These are phyloP conservation scores for Pharmacophagus antenor DNA, from an alignment of 2,888 invertebrate genomes.

Conservation along the genomic window DNA sequence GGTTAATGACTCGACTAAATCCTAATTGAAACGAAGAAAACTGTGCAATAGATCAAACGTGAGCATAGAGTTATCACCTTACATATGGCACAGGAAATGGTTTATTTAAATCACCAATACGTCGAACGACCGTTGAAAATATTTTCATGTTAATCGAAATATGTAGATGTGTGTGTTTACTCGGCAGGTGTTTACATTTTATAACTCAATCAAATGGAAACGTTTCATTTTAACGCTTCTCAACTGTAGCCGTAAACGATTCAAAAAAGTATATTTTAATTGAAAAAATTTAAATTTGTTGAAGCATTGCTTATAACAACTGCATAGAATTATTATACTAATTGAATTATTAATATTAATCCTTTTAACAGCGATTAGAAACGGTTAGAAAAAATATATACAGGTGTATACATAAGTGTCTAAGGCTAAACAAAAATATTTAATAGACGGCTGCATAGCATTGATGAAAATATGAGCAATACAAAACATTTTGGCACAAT, in stretches of 20 bases:
- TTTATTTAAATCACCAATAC: conserved; percentile 18
- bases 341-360: conserved; percentile 1
- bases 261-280: conserved; percentile 5
- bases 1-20: not conserved
- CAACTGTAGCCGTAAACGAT: conserved; percentile 3
- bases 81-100: conserved; percentile 6
- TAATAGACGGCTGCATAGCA: too few species aligned
- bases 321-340: conserved; percentile 4
- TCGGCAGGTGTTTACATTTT: conserved; percentile 24
- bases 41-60: not conserved
- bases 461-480: too few species aligned
- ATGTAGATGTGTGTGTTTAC: conserved; percentile 21
- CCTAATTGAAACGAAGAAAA: not conserved
- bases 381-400: not conserved
- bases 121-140: conserved; percentile 15
- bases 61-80: conserved; percentile 6
- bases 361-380: not conserved
- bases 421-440: not conserved
- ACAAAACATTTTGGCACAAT: too few species aligned
- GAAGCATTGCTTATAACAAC: not conserved
- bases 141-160: conserved; percentile 25
- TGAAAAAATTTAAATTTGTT: conserved; percentile 14
- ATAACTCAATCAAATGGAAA: conserved; percentile 23
- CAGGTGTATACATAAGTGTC: not conserved
- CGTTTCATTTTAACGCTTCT: conserved; percentile 14